Base-by-base conservation (phyloP, 2,888 invertebrate species). In the Ctenicera cuprea region DNA sequence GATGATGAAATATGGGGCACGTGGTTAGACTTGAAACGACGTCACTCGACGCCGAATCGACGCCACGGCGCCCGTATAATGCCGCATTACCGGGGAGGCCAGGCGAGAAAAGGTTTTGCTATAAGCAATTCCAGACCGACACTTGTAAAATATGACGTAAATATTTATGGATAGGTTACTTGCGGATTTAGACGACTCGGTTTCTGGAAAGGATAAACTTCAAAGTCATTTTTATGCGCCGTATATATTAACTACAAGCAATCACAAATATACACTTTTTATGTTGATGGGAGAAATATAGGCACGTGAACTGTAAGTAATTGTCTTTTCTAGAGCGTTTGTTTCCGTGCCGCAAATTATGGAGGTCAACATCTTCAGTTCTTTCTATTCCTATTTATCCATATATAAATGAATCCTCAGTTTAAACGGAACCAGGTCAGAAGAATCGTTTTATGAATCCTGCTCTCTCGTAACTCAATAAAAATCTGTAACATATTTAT, bases 1-100 rank as follows among this genome's bases (percentile, higher is more conserved):
- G 90, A 91, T 90, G 91, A 91, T 91, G 91, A 91, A 91, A 91
- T 91, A 91, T 91, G 90, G 91, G 90, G 90, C 91, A 91, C 91
- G 91, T 91, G 91, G 91, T 91, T 90, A 90, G 91, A 91, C 91
- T 91, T 89, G 90, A 90, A 91, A 91, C 91, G 91, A 91, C 91
- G 90, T 90, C 90, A 89, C 88, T 89, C 88, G 88, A 89, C 88
- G 88, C 87, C 86, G 87, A 83, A 83, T 83, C 86, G 86, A 85
- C 87, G 84, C 83, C 84, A 82, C 83, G 84, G 87, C 88, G 88
- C 88, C 85, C 83, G 83, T 83, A 85, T 85, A 85, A 85, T 85
- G 82, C 83, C 80, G 83, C 84, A 84, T 85, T 84, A 85, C 83
- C 83, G 78, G 80, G 80, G 80, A 80, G 80, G 79, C 81, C 82